These are phyloP conservation scores for Epiblema foenella DNA, from an alignment of 2,888 invertebrate species.

Conservation along the genomic window DNA sequence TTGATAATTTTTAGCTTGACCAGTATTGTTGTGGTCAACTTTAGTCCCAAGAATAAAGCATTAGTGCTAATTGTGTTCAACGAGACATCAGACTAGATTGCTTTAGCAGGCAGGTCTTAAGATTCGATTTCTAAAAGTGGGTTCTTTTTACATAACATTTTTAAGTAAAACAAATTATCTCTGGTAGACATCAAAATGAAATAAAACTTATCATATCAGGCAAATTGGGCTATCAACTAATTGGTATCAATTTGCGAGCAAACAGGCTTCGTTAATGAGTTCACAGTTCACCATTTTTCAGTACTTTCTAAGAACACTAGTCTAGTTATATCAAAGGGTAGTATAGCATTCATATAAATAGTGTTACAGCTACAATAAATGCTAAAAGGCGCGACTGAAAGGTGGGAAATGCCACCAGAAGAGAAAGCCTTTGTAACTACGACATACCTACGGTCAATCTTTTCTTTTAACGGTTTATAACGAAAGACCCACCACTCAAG, in stretches of 20 bases:
- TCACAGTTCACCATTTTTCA: background rate
- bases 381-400: slow-evolving; percentile 44
- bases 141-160: background rate
- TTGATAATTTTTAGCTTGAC: background rate
- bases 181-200: background rate
- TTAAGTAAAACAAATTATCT: background rate
- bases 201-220: background rate
- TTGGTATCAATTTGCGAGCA: slow-evolving; percentile 7
- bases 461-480: slow-evolving; percentile 5
- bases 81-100: background rate
- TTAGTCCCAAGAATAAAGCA: background rate
- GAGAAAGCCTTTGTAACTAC: slow-evolving; percentile 42
- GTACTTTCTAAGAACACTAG: background rate
- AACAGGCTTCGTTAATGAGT: slow-evolving; percentile 7
- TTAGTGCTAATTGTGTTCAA: slow-evolving; percentile 6
- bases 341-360: slow-evolving; percentile 13
- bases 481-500: background rate
- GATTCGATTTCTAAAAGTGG: background rate
- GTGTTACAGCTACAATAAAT: slow-evolving; percentile 30
- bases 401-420: slow-evolving; percentile 47
- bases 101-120: background rate
- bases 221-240: slow-evolving; percentile 20
- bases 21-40: background rate
- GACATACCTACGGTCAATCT: slow-evolving; percentile 8
- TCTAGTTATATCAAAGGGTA: slow-evolving; percentile 16